Percentiles rank a stretch among this genome's conserved stretches.
Conservation (phyloP, 2,888 invertebrate genomes). For the Gisinianus flammeolus region DNA sequence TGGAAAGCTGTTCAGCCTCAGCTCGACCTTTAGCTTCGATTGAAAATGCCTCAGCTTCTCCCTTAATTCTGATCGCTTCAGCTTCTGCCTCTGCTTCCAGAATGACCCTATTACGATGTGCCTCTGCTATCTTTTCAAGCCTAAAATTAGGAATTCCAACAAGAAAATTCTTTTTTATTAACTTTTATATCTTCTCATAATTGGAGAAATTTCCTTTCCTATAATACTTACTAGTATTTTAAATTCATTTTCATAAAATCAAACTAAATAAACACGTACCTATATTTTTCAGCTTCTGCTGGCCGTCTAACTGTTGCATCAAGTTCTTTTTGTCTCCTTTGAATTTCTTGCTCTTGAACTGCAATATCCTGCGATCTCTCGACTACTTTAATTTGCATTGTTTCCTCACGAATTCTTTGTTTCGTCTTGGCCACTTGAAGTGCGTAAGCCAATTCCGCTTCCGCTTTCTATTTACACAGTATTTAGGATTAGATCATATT, state of each 20-base stretch:
- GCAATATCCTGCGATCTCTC: constrained; percentile 91
- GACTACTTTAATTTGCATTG: constrained; percentile 94
- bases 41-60: constrained; percentile 89
- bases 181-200: background rate
- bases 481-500: too few species aligned
- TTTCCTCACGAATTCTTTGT: constrained; percentile 93
- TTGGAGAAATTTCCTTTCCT: background rate
- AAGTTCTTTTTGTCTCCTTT: constrained; percentile 86
- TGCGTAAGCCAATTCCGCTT: constrained; percentile 92
- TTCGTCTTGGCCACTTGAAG: constrained; percentile 94
- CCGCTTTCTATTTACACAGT: constrained; percentile 70
- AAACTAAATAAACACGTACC: constrained; percentile 59
- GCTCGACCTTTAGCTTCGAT: constrained; percentile 93
- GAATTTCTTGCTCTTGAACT: constrained; percentile 95
- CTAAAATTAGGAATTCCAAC: constrained; percentile 64
- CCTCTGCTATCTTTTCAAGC: constrained; percentile 92
- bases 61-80: constrained; percentile 82
- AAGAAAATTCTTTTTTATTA: background rate
- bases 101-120: constrained; percentile 83
- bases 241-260: background rate
- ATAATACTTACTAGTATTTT: background rate
- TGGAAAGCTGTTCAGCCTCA: constrained; percentile 95
- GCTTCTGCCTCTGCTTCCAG: constrained; percentile 96
- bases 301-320: constrained; percentile 81
- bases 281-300: constrained; percentile 88